phyloP scores from a whole-genome alignment of 2,888 invertebrate genomes.

The Gymnoscelis rufifasciata region DNA sequence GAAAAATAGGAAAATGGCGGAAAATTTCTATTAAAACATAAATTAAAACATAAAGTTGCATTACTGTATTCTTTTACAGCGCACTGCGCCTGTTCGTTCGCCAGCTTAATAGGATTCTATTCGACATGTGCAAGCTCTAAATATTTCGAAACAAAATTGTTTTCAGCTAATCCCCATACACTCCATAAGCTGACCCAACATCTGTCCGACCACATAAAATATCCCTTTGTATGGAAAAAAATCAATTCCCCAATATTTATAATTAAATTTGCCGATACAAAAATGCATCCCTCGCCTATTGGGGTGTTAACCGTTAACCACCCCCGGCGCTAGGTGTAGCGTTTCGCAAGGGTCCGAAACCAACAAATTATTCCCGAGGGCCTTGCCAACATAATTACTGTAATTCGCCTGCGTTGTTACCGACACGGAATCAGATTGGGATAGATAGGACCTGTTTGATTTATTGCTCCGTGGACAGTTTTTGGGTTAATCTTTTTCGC shows the following conservation, averaged over 20 bases:
- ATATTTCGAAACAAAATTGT: constrained; percentile 8
- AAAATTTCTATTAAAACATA: no score
- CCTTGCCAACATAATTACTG: constrained; percentile 59
- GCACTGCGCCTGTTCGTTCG: neutral
- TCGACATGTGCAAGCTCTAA: neutral
- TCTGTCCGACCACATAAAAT: constrained; percentile 11
- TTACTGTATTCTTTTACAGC: neutral
- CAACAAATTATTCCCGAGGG: constrained; percentile 60
- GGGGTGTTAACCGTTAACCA: constrained; percentile 11
- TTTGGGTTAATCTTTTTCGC: constrained; percentile 1
- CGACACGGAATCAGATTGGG: constrained; percentile 34
- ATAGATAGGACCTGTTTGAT: constrained; percentile 23
- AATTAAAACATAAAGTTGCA: neutral
- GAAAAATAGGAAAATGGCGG: no score
- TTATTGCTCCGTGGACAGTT: constrained; percentile 11
- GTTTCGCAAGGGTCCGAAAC: constrained; percentile 52
- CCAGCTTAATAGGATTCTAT: constrained; percentile 1
- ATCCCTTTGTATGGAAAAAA: constrained; percentile 14
- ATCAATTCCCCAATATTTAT: constrained; percentile 20
- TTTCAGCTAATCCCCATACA: constrained; percentile 11
- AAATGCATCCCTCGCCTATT: constrained; percentile 36
- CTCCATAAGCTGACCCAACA: constrained; percentile 12
- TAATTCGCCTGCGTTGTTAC: constrained; percentile 63
- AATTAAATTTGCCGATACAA: constrained; percentile 32
- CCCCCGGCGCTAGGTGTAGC: constrained; percentile 38